Conservation (phyloP, 2,797 vertebrate genomes). For the Melanotaenia pygmaea region DNA sequence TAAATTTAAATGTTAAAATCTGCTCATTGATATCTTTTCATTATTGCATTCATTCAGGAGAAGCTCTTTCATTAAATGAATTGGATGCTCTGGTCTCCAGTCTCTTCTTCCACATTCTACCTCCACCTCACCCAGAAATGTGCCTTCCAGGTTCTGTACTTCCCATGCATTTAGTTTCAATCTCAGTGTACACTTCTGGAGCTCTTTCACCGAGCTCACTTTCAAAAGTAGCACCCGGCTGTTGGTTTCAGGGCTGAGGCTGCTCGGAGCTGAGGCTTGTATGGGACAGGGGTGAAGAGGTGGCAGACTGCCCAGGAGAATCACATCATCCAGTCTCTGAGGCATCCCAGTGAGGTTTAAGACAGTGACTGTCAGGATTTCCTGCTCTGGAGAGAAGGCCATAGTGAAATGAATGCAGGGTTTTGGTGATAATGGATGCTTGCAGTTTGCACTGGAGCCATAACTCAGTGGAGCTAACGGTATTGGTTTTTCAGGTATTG, state of each 20-base stretch:
- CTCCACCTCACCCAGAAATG: constrained; percentile 78
- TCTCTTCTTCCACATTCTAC: constrained; percentile 71
- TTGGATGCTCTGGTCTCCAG: constrained; percentile 71
- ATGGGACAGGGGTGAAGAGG: constrained; percentile 75
- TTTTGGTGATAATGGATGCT: constrained; percentile 40
- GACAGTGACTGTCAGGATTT: constrained; percentile 73
- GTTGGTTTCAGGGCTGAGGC: constrained; percentile 54
- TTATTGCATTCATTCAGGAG: constrained; percentile 52
- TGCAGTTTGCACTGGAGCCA: constrained; percentile 60
- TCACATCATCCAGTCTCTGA: constrained; percentile 74
- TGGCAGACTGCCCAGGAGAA: constrained; percentile 75
- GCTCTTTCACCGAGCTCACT: constrained; percentile 73
- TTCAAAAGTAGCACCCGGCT: constrained; percentile 69
- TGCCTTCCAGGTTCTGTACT: constrained; percentile 46
- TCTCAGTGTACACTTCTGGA: constrained; percentile 75
- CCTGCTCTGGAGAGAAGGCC: constrained; percentile 75
- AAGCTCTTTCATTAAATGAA: constrained; percentile 74
- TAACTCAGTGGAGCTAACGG: constrained; percentile 66
- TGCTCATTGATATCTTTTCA: constrained; percentile 67
- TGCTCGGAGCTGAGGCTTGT: constrained; percentile 52
- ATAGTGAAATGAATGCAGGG: constrained; percentile 81
- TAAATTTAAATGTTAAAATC: constrained; percentile 4
- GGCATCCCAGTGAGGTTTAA: constrained; percentile 69
- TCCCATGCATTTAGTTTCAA: constrained; percentile 68
- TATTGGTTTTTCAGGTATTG: constrained; percentile 62